Base-by-base conservation (phyloP, 2,113 vertebrate species). In the Paradisaea rubra region DNA sequence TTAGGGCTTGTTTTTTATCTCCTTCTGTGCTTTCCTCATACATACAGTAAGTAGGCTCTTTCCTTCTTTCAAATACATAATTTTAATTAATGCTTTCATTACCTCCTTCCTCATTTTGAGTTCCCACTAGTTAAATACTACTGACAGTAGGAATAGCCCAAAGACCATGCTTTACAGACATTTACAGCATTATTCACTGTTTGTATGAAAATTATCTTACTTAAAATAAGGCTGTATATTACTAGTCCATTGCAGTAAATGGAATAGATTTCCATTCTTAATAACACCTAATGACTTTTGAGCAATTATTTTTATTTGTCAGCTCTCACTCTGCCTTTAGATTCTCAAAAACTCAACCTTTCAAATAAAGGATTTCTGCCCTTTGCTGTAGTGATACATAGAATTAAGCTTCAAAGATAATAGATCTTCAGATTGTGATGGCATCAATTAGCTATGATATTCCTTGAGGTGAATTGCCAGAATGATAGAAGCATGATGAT, bases 51-150 rank as follows among this genome's bases (percentile, higher is more conserved):
- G 4, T 13, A 59, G 9, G 8, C 16, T 84, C 10, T 30, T 68
- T 81, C 52, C n/a, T 54, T 76, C 64, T 50, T 69, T 41, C 49
- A 9, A 96, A 64, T 69, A 78, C 5, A 1, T 66, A 15, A 57
- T 86, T 78, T 93, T 49, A 92, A 56, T 30, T 90, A 72, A 74
- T 79, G 60, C 42, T 73, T 91, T 89, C 59, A 54, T 64, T 91
- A 41, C n/a, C 49, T 86, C 30, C 19, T 64, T 81, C 65, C 49
- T 91, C 42, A 63, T 63, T 89, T 94, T 81, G 81, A 63, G 16
- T 65, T 74, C 37, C 18, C 19, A 68, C 20, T 45, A 77, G 14
- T 56, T 81, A 86, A 56, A 71, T 74, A 81, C 41, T 56, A 16
- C n/a, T 81, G 57, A 35, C 18, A 45, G n/a, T 59, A 81, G 27